phyloP scores from a whole-genome alignment of 2,797 vertebrate genomes.

The Delichon dasypus region DNA sequence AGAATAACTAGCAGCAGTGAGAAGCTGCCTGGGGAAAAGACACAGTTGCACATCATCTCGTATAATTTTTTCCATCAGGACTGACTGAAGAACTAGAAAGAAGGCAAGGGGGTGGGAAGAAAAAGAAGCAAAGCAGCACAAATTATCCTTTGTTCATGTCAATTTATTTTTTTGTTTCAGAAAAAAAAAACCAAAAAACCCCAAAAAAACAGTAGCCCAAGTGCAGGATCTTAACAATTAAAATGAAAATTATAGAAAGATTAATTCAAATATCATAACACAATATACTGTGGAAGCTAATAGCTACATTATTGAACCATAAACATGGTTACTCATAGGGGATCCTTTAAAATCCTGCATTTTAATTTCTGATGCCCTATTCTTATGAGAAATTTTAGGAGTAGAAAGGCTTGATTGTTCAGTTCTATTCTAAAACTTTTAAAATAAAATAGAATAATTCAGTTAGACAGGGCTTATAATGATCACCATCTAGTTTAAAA shows the following conservation, averaged over 20 bases:
- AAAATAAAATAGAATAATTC: background rate
- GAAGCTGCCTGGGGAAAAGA: constrained; percentile 30
- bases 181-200: background rate
- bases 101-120: background rate
- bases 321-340: background rate
- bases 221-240: background rate
- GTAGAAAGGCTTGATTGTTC: background rate
- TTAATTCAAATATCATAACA: background rate
- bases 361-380: background rate
- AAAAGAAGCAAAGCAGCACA: background rate
- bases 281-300: background rate
- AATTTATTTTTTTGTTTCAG: background rate
- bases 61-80: background rate
- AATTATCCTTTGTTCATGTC: background rate
- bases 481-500: background rate
- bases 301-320: background rate
- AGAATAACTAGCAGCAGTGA: background rate
- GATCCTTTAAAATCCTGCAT: background rate
- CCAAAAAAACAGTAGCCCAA: background rate
- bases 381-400: background rate
- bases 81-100: background rate
- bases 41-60: background rate
- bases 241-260: background rate
- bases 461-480: background rate
- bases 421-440: background rate